Conservation (phyloP, 2,113 vertebrate genomes). For the Myocastor coypus region DNA sequence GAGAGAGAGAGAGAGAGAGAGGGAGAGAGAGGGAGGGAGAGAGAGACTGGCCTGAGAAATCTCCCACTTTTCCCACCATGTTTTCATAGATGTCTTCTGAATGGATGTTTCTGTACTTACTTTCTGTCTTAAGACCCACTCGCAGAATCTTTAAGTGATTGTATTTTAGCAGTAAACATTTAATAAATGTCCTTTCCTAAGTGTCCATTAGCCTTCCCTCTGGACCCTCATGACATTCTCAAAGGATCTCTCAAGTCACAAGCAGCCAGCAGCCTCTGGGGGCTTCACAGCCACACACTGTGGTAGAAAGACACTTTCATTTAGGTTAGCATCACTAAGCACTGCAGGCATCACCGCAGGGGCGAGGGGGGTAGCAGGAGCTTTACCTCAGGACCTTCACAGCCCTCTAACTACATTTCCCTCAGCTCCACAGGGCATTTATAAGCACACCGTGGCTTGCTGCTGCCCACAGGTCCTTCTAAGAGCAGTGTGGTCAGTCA, state of each 20-base stretch:
- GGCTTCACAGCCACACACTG: not conserved
- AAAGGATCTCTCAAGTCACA: not conserved
- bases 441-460: constrained; percentile 1
- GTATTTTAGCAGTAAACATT: not conserved
- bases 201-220: not conserved
- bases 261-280: not conserved
- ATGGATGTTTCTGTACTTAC: not conserved
- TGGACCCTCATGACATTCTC: not conserved
- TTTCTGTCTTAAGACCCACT: not conserved
- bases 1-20: not conserved
- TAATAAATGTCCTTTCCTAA: not conserved
- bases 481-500: not conserved
- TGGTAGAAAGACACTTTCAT: not conserved
- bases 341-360: not conserved
- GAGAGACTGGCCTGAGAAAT: not conserved
- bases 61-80: not conserved
- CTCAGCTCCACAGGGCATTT: not conserved
- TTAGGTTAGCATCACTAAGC: not conserved
- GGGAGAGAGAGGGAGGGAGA: not conserved
- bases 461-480: not conserved
- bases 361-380: not conserved
- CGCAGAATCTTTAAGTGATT: not conserved
- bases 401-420: not conserved
- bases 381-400: not conserved
- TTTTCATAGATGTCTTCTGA: not conserved